Evolutionary conservation across 2,888 invertebrate species (phyloP).

Genomic region (Hybos culiciformis): DNA sequence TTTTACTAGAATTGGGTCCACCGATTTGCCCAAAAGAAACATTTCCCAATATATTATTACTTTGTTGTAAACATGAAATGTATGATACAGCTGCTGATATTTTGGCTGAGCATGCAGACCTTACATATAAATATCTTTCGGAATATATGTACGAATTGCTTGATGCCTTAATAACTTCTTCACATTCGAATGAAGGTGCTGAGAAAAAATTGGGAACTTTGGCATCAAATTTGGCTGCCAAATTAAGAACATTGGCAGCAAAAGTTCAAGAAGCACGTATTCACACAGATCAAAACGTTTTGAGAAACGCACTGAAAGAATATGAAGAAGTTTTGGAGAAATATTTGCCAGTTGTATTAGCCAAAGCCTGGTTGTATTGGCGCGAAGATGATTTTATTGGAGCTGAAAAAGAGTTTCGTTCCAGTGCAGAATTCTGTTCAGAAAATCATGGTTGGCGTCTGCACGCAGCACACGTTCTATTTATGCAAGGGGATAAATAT

Average conservation of each 20-base stretch:
- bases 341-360: conserved; percentile 97
- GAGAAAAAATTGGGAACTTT: conserved; percentile 91
- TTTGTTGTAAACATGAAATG: conserved; percentile 95
- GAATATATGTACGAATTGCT: conserved; percentile 91
- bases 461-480: conserved; percentile 96
- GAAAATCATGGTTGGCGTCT: conserved; percentile 95
- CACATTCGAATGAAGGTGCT: conserved; percentile 92
- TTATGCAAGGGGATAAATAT: conserved; percentile 98
- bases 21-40: conserved; percentile 85
- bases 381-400: conserved; percentile 89
- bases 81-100: conserved; percentile 97
- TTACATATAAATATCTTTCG: conserved; percentile 88
- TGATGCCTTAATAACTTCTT: conserved; percentile 92
- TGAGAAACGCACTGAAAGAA: conserved; percentile 79
- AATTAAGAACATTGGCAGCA: conserved; percentile 79
- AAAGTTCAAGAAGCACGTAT: conserved; percentile 86
- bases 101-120: conserved; percentile 89
- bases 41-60: conserved; percentile 83
- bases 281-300: conserved; percentile 75
- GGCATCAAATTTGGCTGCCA: conserved; percentile 80
- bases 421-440: conserved; percentile 95
- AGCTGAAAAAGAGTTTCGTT: conserved; percentile 92
- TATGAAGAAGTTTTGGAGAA: conserved; percentile 47
- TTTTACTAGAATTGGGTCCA: conserved; percentile 86
- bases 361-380: conserved; percentile 98